phyloP scores from a whole-genome alignment of 2,888 invertebrate species.

The Dynastes hyllus region DNA sequence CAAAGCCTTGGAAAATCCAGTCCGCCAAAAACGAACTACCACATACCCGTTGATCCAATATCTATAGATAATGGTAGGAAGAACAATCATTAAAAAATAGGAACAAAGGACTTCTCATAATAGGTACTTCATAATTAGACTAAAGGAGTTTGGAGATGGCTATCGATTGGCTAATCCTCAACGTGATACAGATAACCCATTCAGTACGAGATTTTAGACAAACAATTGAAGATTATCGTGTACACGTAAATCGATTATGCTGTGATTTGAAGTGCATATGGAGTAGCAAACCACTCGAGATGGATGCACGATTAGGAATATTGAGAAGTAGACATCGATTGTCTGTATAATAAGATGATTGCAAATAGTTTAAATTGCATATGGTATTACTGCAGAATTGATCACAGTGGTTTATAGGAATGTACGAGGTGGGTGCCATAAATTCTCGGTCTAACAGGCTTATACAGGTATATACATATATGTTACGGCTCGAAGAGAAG shows the following conservation, averaged over 20 bases:
- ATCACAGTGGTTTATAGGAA: too few relatives aligned
- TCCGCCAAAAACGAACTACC: too few relatives aligned
- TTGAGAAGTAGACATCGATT: not conserved
- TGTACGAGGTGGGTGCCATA: too few relatives aligned
- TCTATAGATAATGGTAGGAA: too few relatives aligned
- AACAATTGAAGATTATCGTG: constrained; percentile 16
- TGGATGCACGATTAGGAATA: not conserved
- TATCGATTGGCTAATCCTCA: constrained; percentile 17
- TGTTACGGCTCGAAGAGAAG: too few relatives aligned
- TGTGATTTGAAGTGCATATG: not conserved
- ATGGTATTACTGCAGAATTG: too few relatives aligned
- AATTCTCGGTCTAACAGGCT: too few relatives aligned
- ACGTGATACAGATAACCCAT: constrained; percentile 28
- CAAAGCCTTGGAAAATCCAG: not conserved
- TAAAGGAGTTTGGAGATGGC: not conserved
- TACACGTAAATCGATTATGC: constrained; percentile 22
- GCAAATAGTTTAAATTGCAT: too few relatives aligned
- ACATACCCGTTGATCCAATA: too few relatives aligned
- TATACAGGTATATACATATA: too few relatives aligned
- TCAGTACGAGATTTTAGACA: constrained; percentile 9
- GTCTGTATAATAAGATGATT: not conserved
- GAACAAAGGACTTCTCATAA: not conserved
- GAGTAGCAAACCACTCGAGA: constrained; percentile 2
- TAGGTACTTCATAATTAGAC: not conserved
- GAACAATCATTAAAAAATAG: not conserved